phyloP scores from a whole-genome alignment of 2,113 vertebrate species.

The Panurus biarmicus region DNA sequence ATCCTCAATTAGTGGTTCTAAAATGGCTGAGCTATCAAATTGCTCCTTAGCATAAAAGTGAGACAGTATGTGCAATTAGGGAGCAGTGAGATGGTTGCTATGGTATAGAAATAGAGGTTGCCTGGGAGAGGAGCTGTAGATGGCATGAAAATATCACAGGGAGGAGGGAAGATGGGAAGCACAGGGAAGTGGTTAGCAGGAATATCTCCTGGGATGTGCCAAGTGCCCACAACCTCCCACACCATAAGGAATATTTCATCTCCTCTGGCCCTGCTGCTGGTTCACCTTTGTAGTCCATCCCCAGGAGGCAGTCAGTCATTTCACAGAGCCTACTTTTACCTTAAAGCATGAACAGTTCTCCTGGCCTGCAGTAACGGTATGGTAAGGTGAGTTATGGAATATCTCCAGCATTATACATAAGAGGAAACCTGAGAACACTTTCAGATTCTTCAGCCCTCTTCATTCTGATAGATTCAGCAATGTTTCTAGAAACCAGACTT shows the following conservation, averaged over 20 bases:
- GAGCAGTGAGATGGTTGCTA: slow-evolving; percentile 41
- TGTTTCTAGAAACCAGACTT: background rate
- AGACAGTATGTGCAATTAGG: slow-evolving; percentile 25
- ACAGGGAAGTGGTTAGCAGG: background rate
- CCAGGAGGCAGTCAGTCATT: background rate
- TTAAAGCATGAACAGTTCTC: background rate
- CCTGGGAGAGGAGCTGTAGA: slow-evolving; percentile 9
- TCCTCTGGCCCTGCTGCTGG: background rate
- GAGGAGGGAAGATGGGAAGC: background rate
- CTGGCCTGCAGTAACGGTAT: background rate
- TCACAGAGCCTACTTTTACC: background rate
- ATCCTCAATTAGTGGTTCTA: background rate
- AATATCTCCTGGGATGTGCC: background rate
- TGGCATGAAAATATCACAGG: background rate
- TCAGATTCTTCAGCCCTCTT: background rate
- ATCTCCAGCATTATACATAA: background rate
- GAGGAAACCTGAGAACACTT: background rate
- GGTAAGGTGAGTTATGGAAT: background rate
- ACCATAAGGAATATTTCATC: background rate
- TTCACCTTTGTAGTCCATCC: background rate
- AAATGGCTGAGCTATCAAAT: slow-evolving; percentile 26
- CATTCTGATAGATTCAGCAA: background rate
- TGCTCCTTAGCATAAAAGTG: slow-evolving; percentile 34
- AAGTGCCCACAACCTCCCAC: background rate
- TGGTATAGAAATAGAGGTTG: slow-evolving; percentile 49